phyloP scores from a whole-genome alignment of 1,140 invertebrate genomes.

The Calliopsis andreniformis region DNA sequence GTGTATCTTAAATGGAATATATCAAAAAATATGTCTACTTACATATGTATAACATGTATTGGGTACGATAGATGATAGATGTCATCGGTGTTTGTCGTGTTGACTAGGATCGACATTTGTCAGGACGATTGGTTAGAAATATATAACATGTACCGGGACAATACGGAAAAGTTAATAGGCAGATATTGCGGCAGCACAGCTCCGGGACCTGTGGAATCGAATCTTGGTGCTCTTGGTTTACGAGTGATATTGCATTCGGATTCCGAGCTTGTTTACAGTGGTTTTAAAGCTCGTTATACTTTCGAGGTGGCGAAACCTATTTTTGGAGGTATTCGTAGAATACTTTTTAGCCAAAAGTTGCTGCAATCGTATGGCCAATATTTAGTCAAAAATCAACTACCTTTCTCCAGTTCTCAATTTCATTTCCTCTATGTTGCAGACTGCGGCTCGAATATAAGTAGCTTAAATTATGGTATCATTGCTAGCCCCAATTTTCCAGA shows the following conservation, averaged over 20 bases:
- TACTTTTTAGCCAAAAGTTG: no score
- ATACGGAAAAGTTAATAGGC: conserved; percentile 90
- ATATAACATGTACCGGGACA: conserved; percentile 92
- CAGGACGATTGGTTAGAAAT: conserved; percentile 97
- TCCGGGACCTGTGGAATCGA: conserved; percentile 95
- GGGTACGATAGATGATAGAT: no score
- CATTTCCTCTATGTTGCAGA: conserved; percentile 80
- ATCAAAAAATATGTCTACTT: no score
- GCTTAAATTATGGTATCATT: conserved; percentile 90
- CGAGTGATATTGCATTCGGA: conserved; percentile 93
- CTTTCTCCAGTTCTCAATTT: not conserved
- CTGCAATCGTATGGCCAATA: no score
- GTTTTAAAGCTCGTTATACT: conserved; percentile 94
- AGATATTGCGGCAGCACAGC: conserved; percentile 92
- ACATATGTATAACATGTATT: no score
- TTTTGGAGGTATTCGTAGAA: conserved; percentile 86
- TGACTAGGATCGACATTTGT: conserved; percentile 86
- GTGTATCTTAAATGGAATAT: no score
- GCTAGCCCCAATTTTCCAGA: conserved; percentile 93
- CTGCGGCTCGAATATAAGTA: conserved; percentile 94
- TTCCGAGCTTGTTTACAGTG: conserved; percentile 90
- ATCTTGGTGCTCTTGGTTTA: conserved; percentile 90
- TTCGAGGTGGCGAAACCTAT: conserved; percentile 93
- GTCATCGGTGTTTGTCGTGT: no score
- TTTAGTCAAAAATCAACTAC: no score